Evolutionary conservation across 2,113 vertebrate species (phyloP).

Genomic region (Cairina moschata): DNA sequence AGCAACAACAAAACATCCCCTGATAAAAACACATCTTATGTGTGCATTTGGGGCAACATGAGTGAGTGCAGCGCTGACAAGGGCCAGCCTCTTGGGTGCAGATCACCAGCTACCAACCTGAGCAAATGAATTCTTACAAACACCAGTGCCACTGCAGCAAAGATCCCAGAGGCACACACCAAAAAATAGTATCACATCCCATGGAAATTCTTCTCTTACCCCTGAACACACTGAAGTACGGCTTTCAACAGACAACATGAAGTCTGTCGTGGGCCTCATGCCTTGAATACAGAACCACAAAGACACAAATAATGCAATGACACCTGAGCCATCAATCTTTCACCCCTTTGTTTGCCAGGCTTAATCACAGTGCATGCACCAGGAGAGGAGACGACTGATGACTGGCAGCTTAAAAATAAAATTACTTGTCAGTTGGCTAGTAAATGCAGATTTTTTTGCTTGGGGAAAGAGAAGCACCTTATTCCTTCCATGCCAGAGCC

Average conservation of each 20-base stretch:
- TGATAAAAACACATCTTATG: not conserved
- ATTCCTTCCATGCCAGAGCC: not conserved
- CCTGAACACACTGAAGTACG: not conserved
- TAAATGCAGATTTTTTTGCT: not conserved
- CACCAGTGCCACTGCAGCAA: not conserved
- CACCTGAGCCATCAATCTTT: not conserved
- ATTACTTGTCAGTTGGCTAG: not conserved
- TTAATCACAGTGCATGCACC: not conserved
- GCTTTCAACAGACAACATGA: not conserved
- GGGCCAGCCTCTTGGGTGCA: not conserved
- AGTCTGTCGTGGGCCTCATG: not conserved
- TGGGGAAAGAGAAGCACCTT: not conserved
- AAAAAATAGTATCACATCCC: not conserved
- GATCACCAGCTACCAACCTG: not conserved
- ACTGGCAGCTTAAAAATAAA: not conserved
- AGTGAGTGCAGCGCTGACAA: not conserved
- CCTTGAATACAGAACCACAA: constrained; percentile 25
- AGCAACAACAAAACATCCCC: not conserved
- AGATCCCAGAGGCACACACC: not conserved
- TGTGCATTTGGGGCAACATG: not conserved
- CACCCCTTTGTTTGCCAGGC: not conserved
- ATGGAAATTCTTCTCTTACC: not conserved
- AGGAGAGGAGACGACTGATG: not conserved
- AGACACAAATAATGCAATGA: not conserved
- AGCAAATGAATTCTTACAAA: not conserved